Base-by-base conservation (phyloP, 1,140 invertebrate species). In the Leptestheria dahalacensis region DNA sequence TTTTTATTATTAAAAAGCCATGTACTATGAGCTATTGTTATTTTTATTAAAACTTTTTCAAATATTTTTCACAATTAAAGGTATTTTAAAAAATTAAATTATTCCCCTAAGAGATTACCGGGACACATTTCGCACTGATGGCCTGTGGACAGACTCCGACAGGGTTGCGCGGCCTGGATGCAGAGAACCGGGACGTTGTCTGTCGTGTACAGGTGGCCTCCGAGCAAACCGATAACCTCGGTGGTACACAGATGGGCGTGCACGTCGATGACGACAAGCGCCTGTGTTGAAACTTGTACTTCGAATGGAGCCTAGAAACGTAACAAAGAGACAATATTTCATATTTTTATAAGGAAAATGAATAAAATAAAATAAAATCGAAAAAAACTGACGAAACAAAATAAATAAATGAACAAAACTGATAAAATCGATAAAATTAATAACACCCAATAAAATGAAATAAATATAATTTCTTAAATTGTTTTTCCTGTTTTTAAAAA, bases 41-140 rank as follows among this genome's bases (percentile, higher is more conserved):
- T 46, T 21, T n/a, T 21, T 26, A n/a, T n/a, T n/a, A n/a, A n/a
- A n/a, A n/a, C n/a, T n/a, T n/a, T n/a, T n/a, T n/a, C n/a, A n/a
- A n/a, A n/a, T n/a, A n/a, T n/a, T n/a, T n/a, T n/a, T n/a, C n/a
- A n/a, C n/a, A n/a, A n/a, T n/a, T n/a, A n/a, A n/a, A n/a, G n/a
- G n/a, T n/a, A n/a, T n/a, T n/a, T n/a, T n/a, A n/a, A n/a, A n/a
- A n/a, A n/a, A n/a, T n/a, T n/a, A n/a, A n/a, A n/a, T n/a, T n/a
- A n/a, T n/a, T n/a, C n/a, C n/a, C n/a, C n/a, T n/a, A n/a, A n/a
- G n/a, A 47, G 12, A 64, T 65, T 64, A 83, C 81, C 78, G 59
- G 84, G 82, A 67, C 84, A 84, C 81, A 86, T 86, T 63, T 86
- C 84, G 69, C 84, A 86, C 70, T 84, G 82, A 26, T 82, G 79